Conservation (phyloP, 2,797 vertebrate genomes). For the Macropodus opercularis region DNA sequence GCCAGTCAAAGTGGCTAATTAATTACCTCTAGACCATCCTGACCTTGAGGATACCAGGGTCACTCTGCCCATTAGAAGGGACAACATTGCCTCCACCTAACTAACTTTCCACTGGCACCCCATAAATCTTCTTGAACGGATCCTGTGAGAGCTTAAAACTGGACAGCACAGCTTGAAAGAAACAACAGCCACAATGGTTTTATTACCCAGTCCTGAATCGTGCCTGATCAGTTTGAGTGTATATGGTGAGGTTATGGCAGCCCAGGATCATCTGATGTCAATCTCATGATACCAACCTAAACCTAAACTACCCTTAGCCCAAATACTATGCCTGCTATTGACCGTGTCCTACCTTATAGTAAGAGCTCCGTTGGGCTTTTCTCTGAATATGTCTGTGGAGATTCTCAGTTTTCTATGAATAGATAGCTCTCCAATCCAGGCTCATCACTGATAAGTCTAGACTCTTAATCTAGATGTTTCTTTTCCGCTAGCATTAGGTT, state of each 20-base stretch:
- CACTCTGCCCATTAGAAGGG: conserved; percentile 57
- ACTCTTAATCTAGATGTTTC: too few relatives aligned
- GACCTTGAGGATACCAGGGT: conserved; percentile 59
- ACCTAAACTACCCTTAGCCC: too few relatives aligned
- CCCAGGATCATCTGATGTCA: conserved; percentile 44
- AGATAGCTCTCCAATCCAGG: conserved; percentile 52
- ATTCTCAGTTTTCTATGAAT: too few relatives aligned
- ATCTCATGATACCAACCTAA: conserved; percentile 23
- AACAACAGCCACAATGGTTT: conserved; percentile 16
- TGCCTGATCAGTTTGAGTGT: conserved; percentile 65
- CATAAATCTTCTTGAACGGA: conserved; percentile 62
- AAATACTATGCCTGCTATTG: conserved; percentile 28
- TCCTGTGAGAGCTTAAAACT: conserved; percentile 32
- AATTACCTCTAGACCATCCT: conserved; percentile 54
- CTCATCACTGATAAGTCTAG: too few relatives aligned
- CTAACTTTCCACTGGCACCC: conserved; percentile 58
- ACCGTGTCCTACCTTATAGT: conserved; percentile 11
- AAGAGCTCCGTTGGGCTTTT: conserved; percentile 11
- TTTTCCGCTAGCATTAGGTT: conserved; percentile 48
- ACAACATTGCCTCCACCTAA: conserved; percentile 41
- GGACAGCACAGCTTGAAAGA: conserved; percentile 12
- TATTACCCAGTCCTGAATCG: conserved; percentile 39
- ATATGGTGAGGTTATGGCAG: conserved; percentile 29
- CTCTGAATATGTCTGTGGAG: too few relatives aligned
- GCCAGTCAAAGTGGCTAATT: conserved; percentile 42